These are phyloP conservation scores for Drosophila mercatorum DNA, from an alignment of 2,888 invertebrate species.

Conservation along the genomic window DNA sequence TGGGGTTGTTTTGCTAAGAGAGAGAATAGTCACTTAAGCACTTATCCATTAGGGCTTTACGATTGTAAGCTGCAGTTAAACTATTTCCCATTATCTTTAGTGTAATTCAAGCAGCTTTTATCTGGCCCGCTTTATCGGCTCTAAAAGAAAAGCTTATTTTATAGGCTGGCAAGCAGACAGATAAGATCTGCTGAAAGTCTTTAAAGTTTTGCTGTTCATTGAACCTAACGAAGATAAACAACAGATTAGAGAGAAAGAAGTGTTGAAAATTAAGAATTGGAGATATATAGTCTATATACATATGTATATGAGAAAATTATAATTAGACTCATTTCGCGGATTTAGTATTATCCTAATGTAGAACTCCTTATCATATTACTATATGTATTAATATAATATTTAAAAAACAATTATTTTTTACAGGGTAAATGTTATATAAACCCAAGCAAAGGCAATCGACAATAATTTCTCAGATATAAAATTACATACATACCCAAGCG, in stretches of 20 bases:
- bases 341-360: too few species aligned
- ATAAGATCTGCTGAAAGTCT: background rate
- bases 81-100: background rate
- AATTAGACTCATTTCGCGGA: too few species aligned
- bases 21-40: background rate
- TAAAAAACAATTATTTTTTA: too few species aligned
- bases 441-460: too few species aligned
- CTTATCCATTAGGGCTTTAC: background rate
- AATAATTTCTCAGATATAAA: too few species aligned
- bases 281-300: background rate
- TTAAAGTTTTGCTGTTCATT: background rate
- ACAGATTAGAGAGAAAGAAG: background rate
- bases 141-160: background rate
- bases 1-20: background rate
- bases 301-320: too few species aligned
- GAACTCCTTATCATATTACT: too few species aligned
- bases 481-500: too few species aligned
- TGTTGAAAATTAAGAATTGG: background rate
- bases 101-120: background rate
- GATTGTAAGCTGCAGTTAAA: background rate
- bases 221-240: background rate
- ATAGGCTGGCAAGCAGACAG: background rate
- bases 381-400: too few species aligned
- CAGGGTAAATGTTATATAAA: too few species aligned
- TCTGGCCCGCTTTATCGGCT: background rate